Percentiles rank a stretch among this genome's conserved stretches.
phyloP scores from a whole-genome alignment of 2,113 vertebrate genomes.

The Phoenicopterus ruber region DNA sequence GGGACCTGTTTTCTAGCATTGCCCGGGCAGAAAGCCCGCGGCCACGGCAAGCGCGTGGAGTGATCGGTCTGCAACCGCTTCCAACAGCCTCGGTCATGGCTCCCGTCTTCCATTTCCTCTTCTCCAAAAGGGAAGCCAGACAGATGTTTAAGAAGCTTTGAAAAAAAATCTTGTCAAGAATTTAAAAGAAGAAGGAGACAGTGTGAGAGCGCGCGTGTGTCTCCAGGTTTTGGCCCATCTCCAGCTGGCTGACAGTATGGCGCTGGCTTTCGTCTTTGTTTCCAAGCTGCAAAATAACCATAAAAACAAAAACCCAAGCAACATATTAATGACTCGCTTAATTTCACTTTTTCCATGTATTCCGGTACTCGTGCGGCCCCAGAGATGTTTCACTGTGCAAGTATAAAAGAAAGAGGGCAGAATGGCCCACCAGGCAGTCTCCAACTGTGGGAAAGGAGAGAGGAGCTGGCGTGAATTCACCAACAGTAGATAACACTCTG shows the following conservation, averaged over 20 bases:
- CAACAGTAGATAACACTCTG: neutral
- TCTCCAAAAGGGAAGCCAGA: neutral
- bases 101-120: neutral
- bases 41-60: accelerated
- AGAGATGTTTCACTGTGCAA: neutral
- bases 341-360: neutral
- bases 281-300: neutral
- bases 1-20: neutral
- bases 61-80: accelerated
- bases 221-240: neutral
- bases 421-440: neutral
- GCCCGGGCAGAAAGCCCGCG: neutral
- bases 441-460: neutral
- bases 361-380: neutral
- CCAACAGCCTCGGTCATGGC: neutral
- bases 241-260: neutral
- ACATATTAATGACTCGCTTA: neutral
- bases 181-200: neutral
- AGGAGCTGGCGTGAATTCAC: neutral
- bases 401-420: neutral
- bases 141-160: neutral
- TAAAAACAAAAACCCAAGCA: neutral
- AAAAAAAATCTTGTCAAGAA: neutral
- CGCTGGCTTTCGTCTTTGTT: neutral
- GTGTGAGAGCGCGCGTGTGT: neutral